Percentiles rank a stretch among this genome's conserved stretches.
Conservation (phyloP, 2,797 vertebrate genomes). For the Phalanger gymnotis region DNA sequence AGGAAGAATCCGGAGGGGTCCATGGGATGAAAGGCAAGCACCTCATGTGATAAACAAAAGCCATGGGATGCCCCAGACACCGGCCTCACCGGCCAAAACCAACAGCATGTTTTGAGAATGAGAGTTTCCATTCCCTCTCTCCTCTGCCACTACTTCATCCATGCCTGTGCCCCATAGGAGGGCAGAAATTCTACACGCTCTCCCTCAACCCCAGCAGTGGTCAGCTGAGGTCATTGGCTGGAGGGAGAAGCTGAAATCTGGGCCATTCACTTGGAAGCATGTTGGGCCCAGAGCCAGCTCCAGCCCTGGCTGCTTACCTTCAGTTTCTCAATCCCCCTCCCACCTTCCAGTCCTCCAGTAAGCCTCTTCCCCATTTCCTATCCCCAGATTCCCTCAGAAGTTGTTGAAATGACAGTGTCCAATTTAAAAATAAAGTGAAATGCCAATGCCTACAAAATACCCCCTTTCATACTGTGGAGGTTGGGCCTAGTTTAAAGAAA, state of each 20-base stretch:
- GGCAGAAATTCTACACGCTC: not conserved
- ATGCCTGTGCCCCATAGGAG: not conserved
- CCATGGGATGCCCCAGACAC: not conserved
- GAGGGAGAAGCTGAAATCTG: not conserved
- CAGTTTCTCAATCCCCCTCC: constrained; percentile 22
- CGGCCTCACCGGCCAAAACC: not conserved
- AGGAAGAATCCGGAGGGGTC: not conserved
- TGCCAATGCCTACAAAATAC: constrained; percentile 76
- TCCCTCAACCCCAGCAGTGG: not conserved
- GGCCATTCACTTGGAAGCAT: not conserved
- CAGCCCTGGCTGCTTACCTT: fast-evolving
- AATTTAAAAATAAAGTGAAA: constrained; percentile 83
- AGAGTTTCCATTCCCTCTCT: not conserved
- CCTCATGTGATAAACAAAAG: not conserved
- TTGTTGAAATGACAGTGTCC: constrained; percentile 66
- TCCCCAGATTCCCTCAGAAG: constrained; percentile 73
- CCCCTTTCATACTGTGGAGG: constrained; percentile 27
- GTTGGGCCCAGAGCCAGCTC: not conserved
- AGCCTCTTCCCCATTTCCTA: constrained; percentile 52
- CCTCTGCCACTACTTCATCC: not conserved
- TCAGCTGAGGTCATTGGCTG: not conserved
- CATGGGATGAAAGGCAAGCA: not conserved
- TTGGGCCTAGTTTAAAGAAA: constrained; percentile 31
- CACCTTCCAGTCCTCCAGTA: not conserved
- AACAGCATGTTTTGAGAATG: not conserved